Conservation (phyloP, 2,113 vertebrate species). For the Xyrauchen texanus region DNA sequence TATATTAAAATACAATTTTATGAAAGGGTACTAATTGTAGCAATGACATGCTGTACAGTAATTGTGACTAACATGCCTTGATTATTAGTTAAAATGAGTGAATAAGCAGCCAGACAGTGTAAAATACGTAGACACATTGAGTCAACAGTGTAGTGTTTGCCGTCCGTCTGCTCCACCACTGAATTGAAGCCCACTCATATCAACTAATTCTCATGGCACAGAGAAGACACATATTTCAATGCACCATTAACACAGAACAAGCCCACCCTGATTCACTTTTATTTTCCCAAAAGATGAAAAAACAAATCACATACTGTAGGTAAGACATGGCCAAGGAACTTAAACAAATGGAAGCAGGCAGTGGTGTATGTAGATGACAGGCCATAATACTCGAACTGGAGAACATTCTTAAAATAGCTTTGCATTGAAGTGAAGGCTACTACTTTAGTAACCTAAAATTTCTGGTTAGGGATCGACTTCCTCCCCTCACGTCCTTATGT, state of each 20-base stretch:
- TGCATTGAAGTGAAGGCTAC: slow-evolving; percentile 18
- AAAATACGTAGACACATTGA: slow-evolving; percentile 41
- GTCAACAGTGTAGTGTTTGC: slow-evolving; percentile 62
- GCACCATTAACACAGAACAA: slow-evolving; percentile 1
- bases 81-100: slow-evolving; percentile 37
- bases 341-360: slow-evolving; percentile 4
- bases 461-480: slow-evolving; percentile 41
- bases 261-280: neutral
- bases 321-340: neutral
- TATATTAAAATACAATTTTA: no score
- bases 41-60: neutral
- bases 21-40: neutral
- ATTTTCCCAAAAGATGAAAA: slow-evolving; percentile 25
- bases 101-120: slow-evolving; percentile 42
- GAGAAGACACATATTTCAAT: slow-evolving; percentile 39
- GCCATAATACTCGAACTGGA: neutral
- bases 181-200: slow-evolving; percentile 36
- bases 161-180: slow-evolving; percentile 58
- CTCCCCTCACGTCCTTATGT: slow-evolving; percentile 36
- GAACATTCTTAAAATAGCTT: slow-evolving; percentile 33
- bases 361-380: slow-evolving; percentile 25
- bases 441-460: slow-evolving; percentile 36
- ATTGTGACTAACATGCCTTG: no score
- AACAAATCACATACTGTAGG: slow-evolving; percentile 5
- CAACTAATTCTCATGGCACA: slow-evolving; percentile 6